Evolutionary conservation across 2,113 vertebrate species (phyloP).

Genomic region (Tachysurus vachellii): DNA sequence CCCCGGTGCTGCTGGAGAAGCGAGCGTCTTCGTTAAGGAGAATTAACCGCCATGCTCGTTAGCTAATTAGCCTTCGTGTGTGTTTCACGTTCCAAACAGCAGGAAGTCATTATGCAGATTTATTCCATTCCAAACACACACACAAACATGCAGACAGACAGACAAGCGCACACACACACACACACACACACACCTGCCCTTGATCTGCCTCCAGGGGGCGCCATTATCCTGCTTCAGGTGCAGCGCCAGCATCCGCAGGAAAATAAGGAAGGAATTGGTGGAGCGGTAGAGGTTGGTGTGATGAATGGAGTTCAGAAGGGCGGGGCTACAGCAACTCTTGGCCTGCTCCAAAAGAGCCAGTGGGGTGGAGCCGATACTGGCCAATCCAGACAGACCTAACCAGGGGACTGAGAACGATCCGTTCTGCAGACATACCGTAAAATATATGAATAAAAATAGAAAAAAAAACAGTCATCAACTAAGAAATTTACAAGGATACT

Average conservation of each 20-base stretch:
- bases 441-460: neutral
- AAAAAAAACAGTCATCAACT: neutral
- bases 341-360: constrained; percentile 84
- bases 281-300: constrained; percentile 81
- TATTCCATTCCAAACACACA: constrained; percentile 65
- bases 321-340: constrained; percentile 77
- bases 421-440: constrained; percentile 69
- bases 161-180: neutral
- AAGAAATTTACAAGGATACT: neutral
- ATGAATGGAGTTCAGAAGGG: constrained; percentile 60
- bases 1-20: constrained; percentile 45
- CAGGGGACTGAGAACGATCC: constrained; percentile 85
- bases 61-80: constrained; percentile 78
- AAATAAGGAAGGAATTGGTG: constrained; percentile 90
- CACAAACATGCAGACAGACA: constrained; percentile 37
- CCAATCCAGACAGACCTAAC: constrained; percentile 86
- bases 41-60: constrained; percentile 78
- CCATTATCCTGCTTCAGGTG: constrained; percentile 80
- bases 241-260: constrained; percentile 86
- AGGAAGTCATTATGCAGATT: constrained; percentile 78
- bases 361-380: constrained; percentile 80
- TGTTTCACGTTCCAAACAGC: constrained; percentile 75
- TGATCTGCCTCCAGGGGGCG: constrained; percentile 94
- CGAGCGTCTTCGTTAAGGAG: constrained; percentile 71
- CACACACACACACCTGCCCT: constrained; percentile 83